phyloP scores from a whole-genome alignment of 2,113 vertebrate genomes.

The Rhinoptilus africanus region DNA sequence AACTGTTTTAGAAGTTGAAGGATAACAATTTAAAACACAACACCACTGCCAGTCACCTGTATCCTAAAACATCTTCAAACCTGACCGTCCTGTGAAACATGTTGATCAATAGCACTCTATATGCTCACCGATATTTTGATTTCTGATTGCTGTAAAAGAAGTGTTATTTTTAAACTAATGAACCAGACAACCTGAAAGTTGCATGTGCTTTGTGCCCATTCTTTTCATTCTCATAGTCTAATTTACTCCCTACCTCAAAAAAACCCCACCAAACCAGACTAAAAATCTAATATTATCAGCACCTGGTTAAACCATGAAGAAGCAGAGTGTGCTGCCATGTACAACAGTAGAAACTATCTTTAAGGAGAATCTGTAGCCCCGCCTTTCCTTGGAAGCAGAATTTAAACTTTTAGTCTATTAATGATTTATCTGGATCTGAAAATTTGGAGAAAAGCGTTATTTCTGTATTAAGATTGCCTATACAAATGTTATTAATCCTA shows the following conservation, averaged over 20 bases:
- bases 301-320: not conserved
- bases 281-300: not conserved
- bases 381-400: not conserved
- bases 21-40: not conserved
- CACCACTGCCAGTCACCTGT: not conserved
- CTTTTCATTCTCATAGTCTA: not conserved
- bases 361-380: not conserved
- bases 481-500: not conserved
- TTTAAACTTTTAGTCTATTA: not conserved
- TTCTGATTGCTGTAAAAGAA: not conserved
- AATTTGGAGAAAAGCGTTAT: not conserved
- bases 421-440: not conserved
- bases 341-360: not conserved
- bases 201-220: not conserved
- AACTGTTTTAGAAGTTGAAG: not conserved
- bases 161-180: not conserved
- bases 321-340: not conserved
- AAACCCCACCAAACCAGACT: not conserved
- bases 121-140: not conserved
- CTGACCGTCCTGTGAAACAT: accelerated
- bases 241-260: not conserved
- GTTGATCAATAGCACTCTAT: not conserved
- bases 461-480: not conserved
- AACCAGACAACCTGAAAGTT: not conserved
- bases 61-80: not conserved